These are phyloP conservation scores for Ormyrus rosae DNA, from an alignment of 2,888 invertebrate species.

Conservation along the genomic window DNA sequence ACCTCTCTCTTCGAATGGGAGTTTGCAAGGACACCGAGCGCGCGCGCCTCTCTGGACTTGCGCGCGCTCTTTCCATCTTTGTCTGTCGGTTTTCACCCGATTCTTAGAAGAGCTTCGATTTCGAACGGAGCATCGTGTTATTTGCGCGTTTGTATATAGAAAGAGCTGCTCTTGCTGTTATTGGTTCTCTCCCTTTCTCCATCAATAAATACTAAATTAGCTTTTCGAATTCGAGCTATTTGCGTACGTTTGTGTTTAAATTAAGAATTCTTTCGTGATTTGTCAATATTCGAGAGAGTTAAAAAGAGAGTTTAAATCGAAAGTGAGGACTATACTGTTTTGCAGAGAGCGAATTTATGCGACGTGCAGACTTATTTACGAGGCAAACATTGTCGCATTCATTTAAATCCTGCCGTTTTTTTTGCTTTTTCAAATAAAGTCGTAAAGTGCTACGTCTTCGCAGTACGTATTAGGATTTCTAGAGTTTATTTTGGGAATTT, in stretches of 20 bases:
- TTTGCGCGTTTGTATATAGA: slow-evolving; percentile 9
- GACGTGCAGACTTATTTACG: background rate
- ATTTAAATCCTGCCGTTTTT: no score
- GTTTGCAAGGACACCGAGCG: background rate
- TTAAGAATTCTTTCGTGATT: slow-evolving; percentile 36
- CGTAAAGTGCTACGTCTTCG: background rate
- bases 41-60: slow-evolving; percentile 17
- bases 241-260: slow-evolving; percentile 26
- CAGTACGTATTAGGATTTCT: no score
- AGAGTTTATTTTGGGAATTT: no score
- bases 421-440: slow-evolving; percentile 10
- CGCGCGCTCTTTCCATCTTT: slow-evolving; percentile 27
- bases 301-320: slow-evolving; percentile 18
- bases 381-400: slow-evolving; percentile 6
- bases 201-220: slow-evolving; percentile 35
- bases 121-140: background rate
- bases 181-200: no score
- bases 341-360: slow-evolving; percentile 14
- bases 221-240: slow-evolving; percentile 19
- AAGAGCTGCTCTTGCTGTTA: no score
- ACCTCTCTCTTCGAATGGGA: background rate
- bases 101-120: slow-evolving; percentile 47
- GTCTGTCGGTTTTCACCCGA: slow-evolving; percentile 48
- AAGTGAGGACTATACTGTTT: background rate
- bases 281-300: background rate